These are phyloP conservation scores for Melanostigma gelatinosum DNA, from an alignment of 2,113 vertebrate species.

Conservation along the genomic window DNA sequence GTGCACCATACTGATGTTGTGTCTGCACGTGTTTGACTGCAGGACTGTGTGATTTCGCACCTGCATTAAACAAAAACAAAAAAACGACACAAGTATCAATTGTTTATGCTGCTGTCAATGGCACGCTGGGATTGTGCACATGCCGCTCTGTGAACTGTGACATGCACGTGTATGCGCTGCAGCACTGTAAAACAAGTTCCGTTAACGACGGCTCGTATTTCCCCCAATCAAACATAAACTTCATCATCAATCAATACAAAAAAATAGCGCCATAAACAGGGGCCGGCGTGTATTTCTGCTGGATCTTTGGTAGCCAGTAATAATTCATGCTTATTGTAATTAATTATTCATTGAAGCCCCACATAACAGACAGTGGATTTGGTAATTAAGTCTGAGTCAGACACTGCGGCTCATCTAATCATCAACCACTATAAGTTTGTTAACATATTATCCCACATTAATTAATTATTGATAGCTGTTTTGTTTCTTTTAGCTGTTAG, in stretches of 20 bases:
- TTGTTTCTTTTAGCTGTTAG: conserved; percentile 35
- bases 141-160: conserved; percentile 16
- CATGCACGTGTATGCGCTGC: conserved; percentile 16
- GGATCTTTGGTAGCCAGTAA: conserved; percentile 71
- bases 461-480: conserved; percentile 78
- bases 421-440: conserved; percentile 78
- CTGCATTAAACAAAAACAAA: not conserved
- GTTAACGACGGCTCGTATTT: conserved; percentile 30
- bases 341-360: conserved; percentile 79
- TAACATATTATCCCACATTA: conserved; percentile 79
- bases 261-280: conserved; percentile 37
- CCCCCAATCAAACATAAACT: conserved; percentile 41
- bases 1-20: conserved; percentile 16
- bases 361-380: conserved; percentile 75
- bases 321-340: conserved; percentile 76
- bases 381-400: conserved; percentile 79
- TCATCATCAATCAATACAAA: conserved; percentile 59
- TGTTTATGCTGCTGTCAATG: conserved; percentile 4
- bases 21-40: not conserved
- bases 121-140: not conserved
- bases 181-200: conserved; percentile 5
- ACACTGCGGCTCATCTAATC: conserved; percentile 80
- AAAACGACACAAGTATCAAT: conserved; percentile 5
- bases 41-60: conserved; percentile 5
- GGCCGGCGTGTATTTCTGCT: conserved; percentile 58